These are phyloP conservation scores for Acleris literana DNA, from an alignment of 2,888 invertebrate genomes.

Conservation along the genomic window DNA sequence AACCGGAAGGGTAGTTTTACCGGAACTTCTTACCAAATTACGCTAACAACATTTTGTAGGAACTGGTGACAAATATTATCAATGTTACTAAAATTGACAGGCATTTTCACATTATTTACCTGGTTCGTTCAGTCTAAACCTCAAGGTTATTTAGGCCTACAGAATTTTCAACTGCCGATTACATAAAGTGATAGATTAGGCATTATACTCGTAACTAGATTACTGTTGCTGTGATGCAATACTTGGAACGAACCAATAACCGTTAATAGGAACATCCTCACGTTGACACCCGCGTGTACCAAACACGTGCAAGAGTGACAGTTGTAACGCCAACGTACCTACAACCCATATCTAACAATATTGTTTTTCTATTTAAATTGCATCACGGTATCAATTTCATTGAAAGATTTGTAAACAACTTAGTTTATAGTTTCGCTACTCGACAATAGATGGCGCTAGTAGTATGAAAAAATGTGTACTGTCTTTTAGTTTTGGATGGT, in stretches of 20 bases:
- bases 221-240: constrained; percentile 9
- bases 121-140: no score
- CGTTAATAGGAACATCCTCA: constrained; percentile 9
- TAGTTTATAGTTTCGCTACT: constrained; percentile 50
- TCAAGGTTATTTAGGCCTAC: not conserved
- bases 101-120: no score
- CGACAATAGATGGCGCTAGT: constrained; percentile 63
- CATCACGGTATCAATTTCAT: not conserved
- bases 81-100: no score
- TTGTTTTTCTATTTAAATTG: no score
- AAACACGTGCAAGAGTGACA: not conserved
- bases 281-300: not conserved
- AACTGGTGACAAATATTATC: no score
- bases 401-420: not conserved
- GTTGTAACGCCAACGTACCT: not conserved
- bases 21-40: no score
- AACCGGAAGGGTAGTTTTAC: no score
- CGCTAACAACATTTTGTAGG: no score
- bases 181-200: constrained; percentile 1
- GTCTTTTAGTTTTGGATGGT: no score
- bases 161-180: not conserved
- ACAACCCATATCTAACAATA: not conserved
- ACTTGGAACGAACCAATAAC: not conserved
- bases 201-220: constrained; percentile 5
- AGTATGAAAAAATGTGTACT: not conserved